phyloP scores from a whole-genome alignment of 2,797 vertebrate species.

The Betta splendens region DNA sequence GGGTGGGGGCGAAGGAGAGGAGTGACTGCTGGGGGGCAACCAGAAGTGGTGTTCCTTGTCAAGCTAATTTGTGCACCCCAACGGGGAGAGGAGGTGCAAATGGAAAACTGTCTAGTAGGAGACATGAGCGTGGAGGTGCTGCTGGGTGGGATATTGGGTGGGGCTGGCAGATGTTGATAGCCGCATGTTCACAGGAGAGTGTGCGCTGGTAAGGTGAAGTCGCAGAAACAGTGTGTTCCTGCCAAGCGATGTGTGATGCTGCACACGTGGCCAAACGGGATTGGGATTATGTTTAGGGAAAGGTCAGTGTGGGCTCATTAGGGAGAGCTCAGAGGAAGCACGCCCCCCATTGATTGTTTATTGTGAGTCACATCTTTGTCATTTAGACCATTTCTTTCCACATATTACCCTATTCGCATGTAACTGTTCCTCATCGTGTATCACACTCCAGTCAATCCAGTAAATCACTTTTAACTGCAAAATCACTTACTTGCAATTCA shows the following conservation, averaged over 20 bases:
- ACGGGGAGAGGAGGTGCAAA: conserved; percentile 76
- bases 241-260: conserved; percentile 33
- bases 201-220: conserved; percentile 20
- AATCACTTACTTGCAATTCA: conserved; percentile 24
- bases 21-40: conserved; percentile 34
- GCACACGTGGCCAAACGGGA: conserved; percentile 7
- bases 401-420: conserved; percentile 5
- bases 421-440: neutral
- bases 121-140: conserved; percentile 43
- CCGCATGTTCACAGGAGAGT: conserved; percentile 27
- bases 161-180: conserved; percentile 51
- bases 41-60: conserved; percentile 73
- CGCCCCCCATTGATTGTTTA: neutral
- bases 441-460: neutral
- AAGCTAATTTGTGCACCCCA: conserved; percentile 61
- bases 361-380: neutral
- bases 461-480: conserved; percentile 32
- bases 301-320: conserved; percentile 21
- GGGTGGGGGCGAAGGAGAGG: conserved; percentile 12
- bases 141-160: conserved; percentile 50
- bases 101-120: conserved; percentile 80
- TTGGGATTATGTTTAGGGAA: conserved; percentile 5
- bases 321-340: neutral
- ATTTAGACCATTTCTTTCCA: conserved; percentile 4
- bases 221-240: conserved; percentile 31